Conservation (phyloP, 2,888 invertebrate genomes). For the Entomobrya proxima region DNA sequence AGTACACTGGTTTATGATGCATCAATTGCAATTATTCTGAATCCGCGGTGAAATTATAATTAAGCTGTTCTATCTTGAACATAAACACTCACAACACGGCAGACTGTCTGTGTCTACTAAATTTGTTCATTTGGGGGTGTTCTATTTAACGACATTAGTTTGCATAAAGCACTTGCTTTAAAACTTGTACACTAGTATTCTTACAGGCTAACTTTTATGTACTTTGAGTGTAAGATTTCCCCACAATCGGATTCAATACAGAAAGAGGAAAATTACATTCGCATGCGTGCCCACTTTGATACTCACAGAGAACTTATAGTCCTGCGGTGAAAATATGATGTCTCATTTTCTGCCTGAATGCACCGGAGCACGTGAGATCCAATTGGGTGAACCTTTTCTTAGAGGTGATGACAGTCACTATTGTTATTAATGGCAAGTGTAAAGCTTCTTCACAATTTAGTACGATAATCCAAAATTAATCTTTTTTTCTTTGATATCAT, state of each 20-base stretch:
- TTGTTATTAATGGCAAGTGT: neutral
- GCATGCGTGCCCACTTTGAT: neutral
- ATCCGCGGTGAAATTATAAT: neutral
- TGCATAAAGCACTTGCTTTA: too few relatives aligned
- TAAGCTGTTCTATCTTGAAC: too few relatives aligned
- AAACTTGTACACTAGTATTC: too few relatives aligned
- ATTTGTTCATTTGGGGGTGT: too few relatives aligned
- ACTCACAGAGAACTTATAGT: neutral
- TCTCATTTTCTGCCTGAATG: slow-evolving; percentile 63
- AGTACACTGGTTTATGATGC: slow-evolving; percentile 70
- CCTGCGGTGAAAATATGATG: slow-evolving; percentile 49
- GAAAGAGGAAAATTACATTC: too few relatives aligned
- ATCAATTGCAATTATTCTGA: slow-evolving; percentile 55
- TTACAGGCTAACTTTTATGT: too few relatives aligned
- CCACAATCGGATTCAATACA: too few relatives aligned
- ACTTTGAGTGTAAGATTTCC: neutral
- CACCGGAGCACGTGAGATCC: slow-evolving; percentile 59
- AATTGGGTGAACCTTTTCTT: slow-evolving; percentile 10
- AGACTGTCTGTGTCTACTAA: too few relatives aligned
- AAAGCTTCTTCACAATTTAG: too few relatives aligned
- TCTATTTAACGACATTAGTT: too few relatives aligned
- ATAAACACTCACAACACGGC: too few relatives aligned
- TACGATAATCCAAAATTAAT: neutral
- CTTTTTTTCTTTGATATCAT: too few relatives aligned
- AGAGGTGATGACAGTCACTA: neutral